Percentiles rank a stretch among this genome's conserved stretches.
Conservation (phyloP, 1,140 invertebrate genomes). For the Condylostylus longicornis region DNA sequence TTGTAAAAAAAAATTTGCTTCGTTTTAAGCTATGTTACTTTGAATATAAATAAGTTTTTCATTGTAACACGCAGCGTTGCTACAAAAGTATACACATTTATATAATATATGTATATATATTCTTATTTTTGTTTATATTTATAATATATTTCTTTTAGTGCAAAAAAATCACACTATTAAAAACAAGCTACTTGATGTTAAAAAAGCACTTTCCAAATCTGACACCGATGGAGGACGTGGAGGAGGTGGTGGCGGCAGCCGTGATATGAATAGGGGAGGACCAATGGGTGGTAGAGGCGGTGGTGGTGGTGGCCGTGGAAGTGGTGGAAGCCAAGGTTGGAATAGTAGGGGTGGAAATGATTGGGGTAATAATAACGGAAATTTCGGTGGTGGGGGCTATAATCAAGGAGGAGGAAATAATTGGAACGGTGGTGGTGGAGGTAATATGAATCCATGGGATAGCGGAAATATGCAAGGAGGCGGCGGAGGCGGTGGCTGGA, state of each 20-base stretch:
- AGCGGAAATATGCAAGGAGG: constrained; percentile 11
- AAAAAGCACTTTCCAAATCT: constrained; percentile 58
- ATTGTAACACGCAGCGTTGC: too few relatives aligned
- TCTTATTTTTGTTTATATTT: constrained; percentile 12
- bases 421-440: constrained; percentile 32
- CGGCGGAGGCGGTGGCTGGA: constrained; percentile 12
- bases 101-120: too few relatives aligned
- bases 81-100: too few relatives aligned
- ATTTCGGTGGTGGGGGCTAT: constrained; percentile 21
- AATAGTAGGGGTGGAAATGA: constrained; percentile 5
- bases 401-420: constrained; percentile 33
- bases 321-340: constrained; percentile 23
- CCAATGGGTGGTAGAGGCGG: constrained; percentile 15
- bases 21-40: too few relatives aligned
- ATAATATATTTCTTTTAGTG: constrained; percentile 33
- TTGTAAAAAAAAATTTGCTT: too few relatives aligned
- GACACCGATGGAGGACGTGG: constrained; percentile 44
- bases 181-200: constrained; percentile 62
- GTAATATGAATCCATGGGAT: constrained; percentile 7
- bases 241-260: constrained; percentile 19
- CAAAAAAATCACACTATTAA: constrained; percentile 58
- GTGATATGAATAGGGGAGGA: constrained; percentile 20
- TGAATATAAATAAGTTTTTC: too few relatives aligned
- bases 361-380: constrained; percentile 14
- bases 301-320: constrained; percentile 22